Conservation (phyloP, 1,140 invertebrate species). For the Saccostrea cuccullata region DNA sequence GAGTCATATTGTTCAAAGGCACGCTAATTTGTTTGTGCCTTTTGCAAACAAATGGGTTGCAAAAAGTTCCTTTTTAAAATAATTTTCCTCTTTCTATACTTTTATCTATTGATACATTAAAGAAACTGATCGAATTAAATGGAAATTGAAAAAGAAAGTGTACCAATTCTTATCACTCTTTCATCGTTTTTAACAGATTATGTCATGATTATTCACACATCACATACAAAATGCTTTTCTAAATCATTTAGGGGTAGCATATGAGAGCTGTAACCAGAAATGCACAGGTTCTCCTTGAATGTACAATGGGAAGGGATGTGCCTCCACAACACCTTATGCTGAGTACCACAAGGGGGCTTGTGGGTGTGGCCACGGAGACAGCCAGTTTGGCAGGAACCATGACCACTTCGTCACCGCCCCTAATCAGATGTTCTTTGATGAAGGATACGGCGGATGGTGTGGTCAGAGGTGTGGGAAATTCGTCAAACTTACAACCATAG, state of each 20-base stretch:
- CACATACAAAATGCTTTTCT: not conserved
- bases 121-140: too few species aligned
- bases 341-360: constrained; percentile 68
- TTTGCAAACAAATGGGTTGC: too few species aligned
- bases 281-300: constrained; percentile 53
- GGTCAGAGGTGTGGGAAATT: constrained; percentile 62
- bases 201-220: too few species aligned
- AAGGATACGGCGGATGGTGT: constrained; percentile 56
- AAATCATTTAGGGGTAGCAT: not conserved
- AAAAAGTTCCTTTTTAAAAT: too few species aligned
- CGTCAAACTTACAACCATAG: not conserved
- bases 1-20: too few species aligned
- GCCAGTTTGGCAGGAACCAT: constrained; percentile 58
- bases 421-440: constrained; percentile 61
- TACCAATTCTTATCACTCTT: too few species aligned
- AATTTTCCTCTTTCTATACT: too few species aligned
- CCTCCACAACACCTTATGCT: constrained; percentile 48
- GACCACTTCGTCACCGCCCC: constrained; percentile 49
- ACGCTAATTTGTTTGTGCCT: too few species aligned
- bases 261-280: constrained; percentile 56
- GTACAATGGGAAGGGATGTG: constrained; percentile 65
- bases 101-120: too few species aligned
- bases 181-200: too few species aligned
- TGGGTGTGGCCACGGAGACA: constrained; percentile 65
- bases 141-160: too few species aligned